A percentile compares a stretch with the other conserved stretches of the same genome.
phyloP scores from a whole-genome alignment of 2,888 invertebrate genomes.

The Trissolcus brochymenae region DNA sequence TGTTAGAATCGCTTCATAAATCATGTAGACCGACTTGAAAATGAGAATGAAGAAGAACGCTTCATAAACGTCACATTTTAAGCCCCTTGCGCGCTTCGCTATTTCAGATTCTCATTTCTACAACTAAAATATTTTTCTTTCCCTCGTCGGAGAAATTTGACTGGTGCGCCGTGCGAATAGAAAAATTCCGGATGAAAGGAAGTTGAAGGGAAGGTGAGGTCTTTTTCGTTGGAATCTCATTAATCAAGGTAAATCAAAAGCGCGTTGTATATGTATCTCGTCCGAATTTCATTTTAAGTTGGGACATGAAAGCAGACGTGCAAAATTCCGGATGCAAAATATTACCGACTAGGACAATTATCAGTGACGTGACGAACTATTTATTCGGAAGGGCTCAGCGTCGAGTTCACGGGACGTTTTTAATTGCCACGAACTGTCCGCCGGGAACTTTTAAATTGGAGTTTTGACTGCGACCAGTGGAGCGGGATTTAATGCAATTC shows the following conservation, averaged over 20 bases:
- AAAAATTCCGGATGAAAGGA: constrained; percentile 48
- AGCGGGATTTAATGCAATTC: constrained; percentile 73
- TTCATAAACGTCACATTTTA: constrained; percentile 57
- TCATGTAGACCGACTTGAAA: constrained; percentile 55
- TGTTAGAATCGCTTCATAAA: constrained; percentile 53
- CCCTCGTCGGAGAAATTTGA: constrained; percentile 50
- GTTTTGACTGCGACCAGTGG: constrained; percentile 72
- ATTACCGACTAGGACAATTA: constrained; percentile 41
- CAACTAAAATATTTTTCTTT: constrained; percentile 58
- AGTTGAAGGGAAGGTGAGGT: constrained; percentile 6
- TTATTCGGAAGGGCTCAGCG: constrained; percentile 15
- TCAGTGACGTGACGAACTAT: constrained; percentile 42
- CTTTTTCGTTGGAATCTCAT: constrained; percentile 64
- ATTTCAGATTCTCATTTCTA: constrained; percentile 56
- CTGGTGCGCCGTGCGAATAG: constrained; percentile 38
- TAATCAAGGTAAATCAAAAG: constrained; percentile 64
- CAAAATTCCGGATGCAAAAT: constrained; percentile 40
- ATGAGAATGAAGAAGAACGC: constrained; percentile 55
- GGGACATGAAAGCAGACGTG: constrained; percentile 34
- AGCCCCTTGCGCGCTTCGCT: constrained; percentile 50
- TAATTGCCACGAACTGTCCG: constrained; percentile 47
- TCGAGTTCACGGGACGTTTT: constrained; percentile 35
- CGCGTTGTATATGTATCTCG: too few relatives aligned
- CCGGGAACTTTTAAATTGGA: constrained; percentile 72
- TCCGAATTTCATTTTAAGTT: constrained; percentile 53